Base-by-base conservation (phyloP, 2,888 invertebrate genomes). In the Scrobipalpa atriplicella region DNA sequence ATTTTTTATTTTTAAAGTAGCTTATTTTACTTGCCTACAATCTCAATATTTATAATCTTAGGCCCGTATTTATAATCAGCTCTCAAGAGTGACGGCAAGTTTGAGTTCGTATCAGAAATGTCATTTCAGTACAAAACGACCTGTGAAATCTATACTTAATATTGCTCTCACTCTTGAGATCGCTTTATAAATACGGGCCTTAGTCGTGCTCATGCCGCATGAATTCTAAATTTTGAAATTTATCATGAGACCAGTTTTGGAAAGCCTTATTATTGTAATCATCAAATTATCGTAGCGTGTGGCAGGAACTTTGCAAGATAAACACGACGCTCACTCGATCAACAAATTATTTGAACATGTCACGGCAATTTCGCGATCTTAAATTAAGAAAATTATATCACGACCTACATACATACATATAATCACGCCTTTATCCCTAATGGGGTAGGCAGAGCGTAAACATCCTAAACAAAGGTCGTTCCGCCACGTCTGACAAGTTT, bases 211-310 rank as follows among this genome's bases (percentile, higher is more conserved):
- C 21, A 29, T 29, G 54, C 54, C 21, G 54, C 54, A 56, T 56
- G 54, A 56, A 56, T 56, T 56, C 21, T 21, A 29, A 56, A 56
- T 56, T 56, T 29, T 56, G 19, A 54, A 21, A 54, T 54, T 54
- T 54, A 2, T 11, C 29, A 11, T 21, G 5, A 13, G 13, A 29
- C 54, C 54, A 13, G 54, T 56, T 56, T 56, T 21, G 54, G 21
- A 56, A 29, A 21, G 54, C 21, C 21, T 56, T 21, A 56, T 56
- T 56, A 19, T 29, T 11, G 54, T 29, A 56, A 56, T 56, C 21
- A 56, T 56, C 54, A 56, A 56, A 56, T 56, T 56, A 56, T 56
- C 21, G 52, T 56, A 47, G 47, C 47, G 47, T 47, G 47, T 47
- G n/a, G n/a, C 16, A 47, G n/a, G 11, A 10, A 54, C 54, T 5